Percentiles rank a stretch among this genome's conserved stretches.
Evolutionary conservation across 2,888 invertebrate species (phyloP).

Genomic region (Caenorhabditis zanzibari): DNA sequence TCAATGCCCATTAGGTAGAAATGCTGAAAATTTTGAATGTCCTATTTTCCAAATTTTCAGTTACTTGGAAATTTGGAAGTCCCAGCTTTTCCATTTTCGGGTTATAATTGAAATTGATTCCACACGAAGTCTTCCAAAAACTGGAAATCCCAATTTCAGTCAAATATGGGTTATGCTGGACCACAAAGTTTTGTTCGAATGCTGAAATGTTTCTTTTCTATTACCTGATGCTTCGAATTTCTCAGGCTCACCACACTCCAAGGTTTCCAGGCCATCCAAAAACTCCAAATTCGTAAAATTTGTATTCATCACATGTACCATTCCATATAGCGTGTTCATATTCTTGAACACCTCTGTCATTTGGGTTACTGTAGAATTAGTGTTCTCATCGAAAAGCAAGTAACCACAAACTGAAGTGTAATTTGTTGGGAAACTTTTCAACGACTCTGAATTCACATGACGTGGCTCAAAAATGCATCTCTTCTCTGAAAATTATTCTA

Average conservation of each 20-base stretch:
- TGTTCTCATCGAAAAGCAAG: neutral
- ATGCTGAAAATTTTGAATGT: too few species aligned
- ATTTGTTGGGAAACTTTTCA: neutral
- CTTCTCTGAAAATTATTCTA: neutral
- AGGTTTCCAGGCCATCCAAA: neutral
- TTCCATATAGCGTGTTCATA: neutral
- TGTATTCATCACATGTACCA: neutral
- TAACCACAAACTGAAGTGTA: neutral
- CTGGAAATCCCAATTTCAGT: too few species aligned
- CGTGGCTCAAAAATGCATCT: neutral
- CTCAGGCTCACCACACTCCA: conserved; percentile 10
- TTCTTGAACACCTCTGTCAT: neutral
- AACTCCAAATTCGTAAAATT: neutral
- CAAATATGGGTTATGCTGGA: too few species aligned
- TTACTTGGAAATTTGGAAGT: too few species aligned
- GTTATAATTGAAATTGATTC: too few species aligned
- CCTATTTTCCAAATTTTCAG: too few species aligned
- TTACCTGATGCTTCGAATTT: too few species aligned
- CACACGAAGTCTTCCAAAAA: too few species aligned
- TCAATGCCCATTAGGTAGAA: too few species aligned
- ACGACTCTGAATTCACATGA: neutral
- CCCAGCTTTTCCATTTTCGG: too few species aligned
- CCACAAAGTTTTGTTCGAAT: too few species aligned
- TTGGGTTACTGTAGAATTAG: neutral
- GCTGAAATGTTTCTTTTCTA: neutral